These are phyloP conservation scores for Gopherus flavomarginatus DNA, from an alignment of 2,113 vertebrate species.

Conservation along the genomic window DNA sequence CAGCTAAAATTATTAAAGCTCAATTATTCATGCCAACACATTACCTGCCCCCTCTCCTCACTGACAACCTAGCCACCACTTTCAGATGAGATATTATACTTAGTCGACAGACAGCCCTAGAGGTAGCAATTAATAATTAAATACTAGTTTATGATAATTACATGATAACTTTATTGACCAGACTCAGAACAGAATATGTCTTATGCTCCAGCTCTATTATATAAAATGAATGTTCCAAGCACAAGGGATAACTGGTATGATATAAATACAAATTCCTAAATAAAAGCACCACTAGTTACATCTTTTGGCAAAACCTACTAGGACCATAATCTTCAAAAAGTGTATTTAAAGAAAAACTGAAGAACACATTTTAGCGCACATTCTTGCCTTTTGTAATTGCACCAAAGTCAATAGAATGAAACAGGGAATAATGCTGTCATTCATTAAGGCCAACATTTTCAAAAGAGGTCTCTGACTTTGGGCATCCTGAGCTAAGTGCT, in stretches of 20 bases:
- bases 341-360: neutral
- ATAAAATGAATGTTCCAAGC: slow-evolving; percentile 15
- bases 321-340: neutral
- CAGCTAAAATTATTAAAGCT: slow-evolving; percentile 78
- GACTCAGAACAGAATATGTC: slow-evolving; percentile 34
- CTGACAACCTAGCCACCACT: slow-evolving; percentile 65
- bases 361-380: neutral
- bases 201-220: neutral
- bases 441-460: neutral
- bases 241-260: neutral
- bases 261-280: neutral
- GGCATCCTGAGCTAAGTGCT: neutral
- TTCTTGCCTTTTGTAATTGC: neutral
- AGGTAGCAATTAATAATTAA: slow-evolving; percentile 83
- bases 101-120: slow-evolving; percentile 76
- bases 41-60: slow-evolving; percentile 50
- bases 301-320: neutral
- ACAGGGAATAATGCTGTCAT: neutral
- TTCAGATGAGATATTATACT: slow-evolving; percentile 66
- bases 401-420: slow-evolving; percentile 24
- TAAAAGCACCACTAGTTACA: neutral
- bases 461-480: neutral
- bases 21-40: slow-evolving; percentile 80
- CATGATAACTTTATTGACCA: slow-evolving; percentile 84
- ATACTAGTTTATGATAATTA: slow-evolving; percentile 77